Evolutionary conservation across 2,888 invertebrate genomes (phyloP).

Genomic region (Malthinus flaveolus): DNA sequence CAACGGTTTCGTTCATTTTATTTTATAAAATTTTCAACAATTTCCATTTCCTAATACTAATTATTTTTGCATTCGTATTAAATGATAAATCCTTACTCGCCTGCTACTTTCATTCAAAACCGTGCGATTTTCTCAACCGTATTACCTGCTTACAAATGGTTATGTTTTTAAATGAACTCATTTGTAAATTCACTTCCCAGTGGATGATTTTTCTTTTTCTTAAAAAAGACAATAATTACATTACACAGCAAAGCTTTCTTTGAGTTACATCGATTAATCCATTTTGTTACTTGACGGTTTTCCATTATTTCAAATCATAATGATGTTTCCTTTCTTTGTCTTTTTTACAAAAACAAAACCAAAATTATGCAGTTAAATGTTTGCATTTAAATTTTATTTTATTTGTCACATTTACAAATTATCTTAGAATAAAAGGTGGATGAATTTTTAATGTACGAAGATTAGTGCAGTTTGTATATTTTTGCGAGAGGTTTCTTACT

Average conservation of each 20-base stretch:
- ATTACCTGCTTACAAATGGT: conserved; percentile 42
- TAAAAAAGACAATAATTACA: conserved; percentile 38
- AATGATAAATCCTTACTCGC: conserved; percentile 27
- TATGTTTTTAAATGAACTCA: conserved; percentile 43
- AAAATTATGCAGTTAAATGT: background rate
- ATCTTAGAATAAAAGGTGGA: no score
- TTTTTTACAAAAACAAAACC: background rate
- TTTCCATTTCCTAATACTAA: background rate
- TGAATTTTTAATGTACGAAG: no score
- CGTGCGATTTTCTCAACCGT: conserved; percentile 31
- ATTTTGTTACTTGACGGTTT: conserved; percentile 27
- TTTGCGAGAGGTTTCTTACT: no score
- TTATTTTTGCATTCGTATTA: background rate
- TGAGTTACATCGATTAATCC: conserved; percentile 35
- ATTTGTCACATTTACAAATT: no score
- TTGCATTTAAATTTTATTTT: no score
- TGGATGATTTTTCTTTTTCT: conserved; percentile 28
- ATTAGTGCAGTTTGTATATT: no score
- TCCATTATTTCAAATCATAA: conserved; percentile 15
- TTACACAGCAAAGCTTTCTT: conserved; percentile 39
- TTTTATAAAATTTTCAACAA: no score
- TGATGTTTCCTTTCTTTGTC: conserved; percentile 5
- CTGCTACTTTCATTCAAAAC: conserved; percentile 26
- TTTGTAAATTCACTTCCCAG: conserved; percentile 33
- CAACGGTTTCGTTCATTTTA: no score